Conservation (phyloP, 2,113 vertebrate species). For the Mastomys natalensis region DNA sequence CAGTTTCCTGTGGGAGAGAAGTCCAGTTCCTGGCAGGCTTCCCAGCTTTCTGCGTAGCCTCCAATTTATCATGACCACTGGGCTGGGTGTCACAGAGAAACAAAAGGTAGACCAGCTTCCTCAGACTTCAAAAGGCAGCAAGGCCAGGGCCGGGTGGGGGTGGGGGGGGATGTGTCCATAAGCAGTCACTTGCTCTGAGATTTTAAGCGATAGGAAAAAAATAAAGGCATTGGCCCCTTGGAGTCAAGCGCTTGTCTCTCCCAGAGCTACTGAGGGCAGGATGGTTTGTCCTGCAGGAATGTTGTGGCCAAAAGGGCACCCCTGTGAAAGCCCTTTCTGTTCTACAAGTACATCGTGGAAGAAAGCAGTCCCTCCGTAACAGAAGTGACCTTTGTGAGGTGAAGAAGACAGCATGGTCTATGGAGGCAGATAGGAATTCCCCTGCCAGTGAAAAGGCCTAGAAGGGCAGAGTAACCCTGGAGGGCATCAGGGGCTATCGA, state of each 20-base stretch:
- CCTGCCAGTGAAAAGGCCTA: not conserved
- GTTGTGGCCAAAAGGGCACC: not conserved
- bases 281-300: not conserved
- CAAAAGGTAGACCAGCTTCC: not conserved
- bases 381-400: slow-evolving; percentile 17
- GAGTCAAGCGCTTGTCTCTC: not conserved
- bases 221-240: rapidly evolving
- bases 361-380: not conserved
- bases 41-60: not conserved
- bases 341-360: not conserved
- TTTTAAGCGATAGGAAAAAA: not conserved
- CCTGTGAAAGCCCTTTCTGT: not conserved
- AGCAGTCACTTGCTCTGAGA: not conserved
- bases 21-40: not conserved
- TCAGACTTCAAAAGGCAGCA: not conserved
- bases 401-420: not conserved
- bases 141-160: not conserved
- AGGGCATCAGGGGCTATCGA: not conserved
- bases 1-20: not conserved
- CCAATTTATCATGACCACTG: not conserved
- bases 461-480: not conserved
- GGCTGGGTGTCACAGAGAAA: not conserved
- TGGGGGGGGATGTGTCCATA: not conserved
- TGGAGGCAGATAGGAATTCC: too few relatives aligned
- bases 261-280: not conserved